Evolutionary conservation across 1,140 invertebrate species (phyloP).

Genomic region (Atta colombica): DNA sequence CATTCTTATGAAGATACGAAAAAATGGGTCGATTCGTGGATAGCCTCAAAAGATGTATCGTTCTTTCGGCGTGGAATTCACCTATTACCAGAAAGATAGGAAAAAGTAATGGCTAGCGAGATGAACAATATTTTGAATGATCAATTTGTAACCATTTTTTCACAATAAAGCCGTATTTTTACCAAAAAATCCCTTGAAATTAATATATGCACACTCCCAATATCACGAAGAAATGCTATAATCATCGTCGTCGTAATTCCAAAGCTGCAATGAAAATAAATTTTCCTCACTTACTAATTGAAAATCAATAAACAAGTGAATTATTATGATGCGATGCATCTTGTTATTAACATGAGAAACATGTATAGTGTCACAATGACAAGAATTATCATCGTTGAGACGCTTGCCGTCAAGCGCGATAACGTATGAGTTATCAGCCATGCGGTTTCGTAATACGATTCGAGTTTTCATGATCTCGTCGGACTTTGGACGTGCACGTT

Average conservation of each 20-base stretch:
- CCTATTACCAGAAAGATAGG: too few relatives aligned
- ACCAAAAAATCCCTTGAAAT: too few relatives aligned
- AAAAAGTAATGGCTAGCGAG: too few relatives aligned
- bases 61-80: too few relatives aligned
- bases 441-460: slow-evolving; percentile 46
- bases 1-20: too few relatives aligned
- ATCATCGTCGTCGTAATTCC: background rate
- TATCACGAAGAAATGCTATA: background rate
- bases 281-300: background rate
- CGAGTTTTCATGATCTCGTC: slow-evolving; percentile 19
- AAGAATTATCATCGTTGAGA: slow-evolving; percentile 26
- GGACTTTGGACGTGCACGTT: slow-evolving; percentile 58
- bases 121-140: too few relatives aligned
- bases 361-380: background rate
- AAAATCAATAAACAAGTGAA: background rate
- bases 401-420: slow-evolving; percentile 16
- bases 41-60: too few relatives aligned
- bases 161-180: too few relatives aligned
- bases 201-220: too few relatives aligned
- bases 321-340: background rate
- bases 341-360: background rate
- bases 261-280: background rate
- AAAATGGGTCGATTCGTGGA: too few relatives aligned
- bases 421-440: slow-evolving; percentile 26
- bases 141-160: too few relatives aligned